Conservation (phyloP, 2,797 vertebrate genomes). For the Peromyscus aztecus region DNA sequence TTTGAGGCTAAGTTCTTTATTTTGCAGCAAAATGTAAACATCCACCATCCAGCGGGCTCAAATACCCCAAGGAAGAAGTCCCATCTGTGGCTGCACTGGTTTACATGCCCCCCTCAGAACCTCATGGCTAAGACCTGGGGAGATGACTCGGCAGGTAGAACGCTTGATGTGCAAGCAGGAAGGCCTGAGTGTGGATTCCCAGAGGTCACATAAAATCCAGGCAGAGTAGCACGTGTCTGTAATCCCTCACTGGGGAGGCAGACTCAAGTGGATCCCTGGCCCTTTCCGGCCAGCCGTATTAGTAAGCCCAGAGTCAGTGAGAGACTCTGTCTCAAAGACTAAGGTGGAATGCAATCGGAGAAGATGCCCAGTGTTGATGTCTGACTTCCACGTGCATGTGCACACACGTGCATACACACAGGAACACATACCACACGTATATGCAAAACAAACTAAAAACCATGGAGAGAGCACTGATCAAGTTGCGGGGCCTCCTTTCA, state of each 20-base stretch:
- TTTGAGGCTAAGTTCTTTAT: neutral
- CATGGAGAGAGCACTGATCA: neutral
- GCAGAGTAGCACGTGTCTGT: too few species aligned
- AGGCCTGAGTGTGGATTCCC: neutral
- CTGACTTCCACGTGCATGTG: neutral
- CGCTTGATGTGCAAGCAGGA: neutral
- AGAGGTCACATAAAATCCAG: neutral
- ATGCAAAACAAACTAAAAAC: neutral
- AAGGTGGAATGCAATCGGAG: neutral
- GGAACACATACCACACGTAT: neutral
- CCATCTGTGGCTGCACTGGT: neutral
- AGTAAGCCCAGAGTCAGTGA: neutral
- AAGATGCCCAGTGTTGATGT: neutral
- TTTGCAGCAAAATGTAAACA: neutral
- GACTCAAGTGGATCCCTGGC: neutral
- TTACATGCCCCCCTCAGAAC: neutral
- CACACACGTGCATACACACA: neutral
- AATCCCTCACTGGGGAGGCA: neutral
- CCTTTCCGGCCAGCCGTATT: neutral
- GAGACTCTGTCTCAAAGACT: neutral
- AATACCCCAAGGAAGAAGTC: neutral
- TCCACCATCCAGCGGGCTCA: neutral
- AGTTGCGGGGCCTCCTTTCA: neutral
- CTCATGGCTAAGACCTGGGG: too few species aligned
- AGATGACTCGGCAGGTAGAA: too few species aligned